These are phyloP conservation scores for Lepidurus apus DNA, from an alignment of 1,140 invertebrate species.

Conservation along the genomic window DNA sequence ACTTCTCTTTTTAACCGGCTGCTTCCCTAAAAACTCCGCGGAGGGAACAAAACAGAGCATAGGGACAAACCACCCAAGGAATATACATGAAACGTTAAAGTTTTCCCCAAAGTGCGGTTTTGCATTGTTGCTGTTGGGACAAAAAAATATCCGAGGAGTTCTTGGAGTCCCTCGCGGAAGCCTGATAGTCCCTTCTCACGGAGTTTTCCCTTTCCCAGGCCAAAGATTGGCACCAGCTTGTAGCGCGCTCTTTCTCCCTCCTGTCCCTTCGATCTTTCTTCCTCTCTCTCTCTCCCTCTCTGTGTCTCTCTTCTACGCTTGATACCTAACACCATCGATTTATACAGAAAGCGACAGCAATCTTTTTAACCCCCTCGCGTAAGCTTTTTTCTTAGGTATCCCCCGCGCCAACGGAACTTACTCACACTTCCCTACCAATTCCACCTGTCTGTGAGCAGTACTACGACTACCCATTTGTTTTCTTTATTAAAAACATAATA, in stretches of 20 bases:
- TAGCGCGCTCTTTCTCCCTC: neutral
- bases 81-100: neutral
- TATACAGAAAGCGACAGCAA: neutral
- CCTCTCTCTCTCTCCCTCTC: neutral
- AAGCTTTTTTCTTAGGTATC: neutral
- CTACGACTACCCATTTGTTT: neutral
- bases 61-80: neutral
- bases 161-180: neutral
- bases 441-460: neutral
- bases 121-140: neutral
- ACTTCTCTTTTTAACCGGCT: neutral
- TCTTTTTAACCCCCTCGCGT: neutral
- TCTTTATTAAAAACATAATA: slow-evolving; percentile 2
- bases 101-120: neutral
- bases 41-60: neutral
- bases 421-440: neutral
- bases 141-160: neutral
- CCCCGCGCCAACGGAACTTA: neutral
- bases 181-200: neutral
- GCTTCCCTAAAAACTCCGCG: neutral
- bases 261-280: neutral
- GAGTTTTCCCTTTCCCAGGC: neutral
- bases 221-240: slow-evolving; percentile 21
- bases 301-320: neutral
- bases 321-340: slow-evolving; percentile 7